These are phyloP conservation scores for Crossaster papposus DNA, from an alignment of 53 echinoderm and acorn worm species.

Conservation along the genomic window DNA sequence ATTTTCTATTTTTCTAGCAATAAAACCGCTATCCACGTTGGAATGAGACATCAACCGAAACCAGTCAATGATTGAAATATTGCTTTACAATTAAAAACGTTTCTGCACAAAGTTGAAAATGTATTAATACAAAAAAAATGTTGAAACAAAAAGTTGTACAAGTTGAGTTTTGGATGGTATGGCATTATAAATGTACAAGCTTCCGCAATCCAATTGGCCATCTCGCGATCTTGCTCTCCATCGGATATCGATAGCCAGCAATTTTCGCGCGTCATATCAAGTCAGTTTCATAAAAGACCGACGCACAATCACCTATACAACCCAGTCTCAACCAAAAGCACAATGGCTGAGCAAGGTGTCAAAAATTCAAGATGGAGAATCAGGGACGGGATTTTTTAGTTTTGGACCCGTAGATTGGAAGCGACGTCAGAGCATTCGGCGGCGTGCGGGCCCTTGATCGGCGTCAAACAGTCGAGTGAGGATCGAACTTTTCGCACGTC, in stretches of 20 bases:
- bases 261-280: slow-evolving; percentile 54
- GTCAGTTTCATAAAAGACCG: slow-evolving; percentile 36
- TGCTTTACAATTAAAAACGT: too few relatives aligned
- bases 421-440: neutral
- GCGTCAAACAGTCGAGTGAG: slow-evolving; percentile 34
- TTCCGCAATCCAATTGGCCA: neutral
- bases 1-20: too few relatives aligned
- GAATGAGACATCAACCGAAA: too few relatives aligned
- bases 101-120: neutral
- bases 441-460: slow-evolving; percentile 24
- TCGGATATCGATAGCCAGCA: neutral
- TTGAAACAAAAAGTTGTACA: neutral
- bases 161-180: neutral
- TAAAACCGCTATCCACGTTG: too few relatives aligned
- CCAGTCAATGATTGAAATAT: too few relatives aligned
- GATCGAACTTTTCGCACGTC: slow-evolving; percentile 54
- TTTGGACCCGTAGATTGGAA: neutral
- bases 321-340: slow-evolving; percentile 21
- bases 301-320: slow-evolving; percentile 33
- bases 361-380: slow-evolving; percentile 24
- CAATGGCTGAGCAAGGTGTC: slow-evolving; percentile 25
- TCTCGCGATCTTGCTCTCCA: neutral
- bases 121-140: neutral
- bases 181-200: neutral
- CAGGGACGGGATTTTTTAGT: slow-evolving; percentile 7